Percentiles rank a stretch among this genome's conserved stretches.
phyloP scores from a whole-genome alignment of 2,113 vertebrate genomes.

The Leptodactylus fuscus region DNA sequence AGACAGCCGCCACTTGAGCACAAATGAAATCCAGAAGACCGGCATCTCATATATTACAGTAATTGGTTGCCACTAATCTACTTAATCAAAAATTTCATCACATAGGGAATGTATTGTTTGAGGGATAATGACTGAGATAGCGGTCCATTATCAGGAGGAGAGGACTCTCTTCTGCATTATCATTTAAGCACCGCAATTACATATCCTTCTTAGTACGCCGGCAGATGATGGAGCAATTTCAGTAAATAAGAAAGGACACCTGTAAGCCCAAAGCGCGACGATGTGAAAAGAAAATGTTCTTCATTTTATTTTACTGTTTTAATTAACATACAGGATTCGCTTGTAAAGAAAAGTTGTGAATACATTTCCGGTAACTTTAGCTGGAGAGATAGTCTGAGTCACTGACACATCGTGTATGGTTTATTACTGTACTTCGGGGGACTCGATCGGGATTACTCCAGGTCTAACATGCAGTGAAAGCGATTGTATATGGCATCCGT shows the following conservation, averaged over 20 bases:
- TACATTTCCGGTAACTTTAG: neutral
- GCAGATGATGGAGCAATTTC: constrained; percentile 23
- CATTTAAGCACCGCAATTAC: constrained; percentile 29
- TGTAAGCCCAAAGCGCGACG: neutral
- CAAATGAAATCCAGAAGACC: constrained; percentile 14
- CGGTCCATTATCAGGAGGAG: constrained; percentile 28
- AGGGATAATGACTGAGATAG: constrained; percentile 37
- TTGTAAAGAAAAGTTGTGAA: neutral
- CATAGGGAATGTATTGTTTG: constrained; percentile 29
- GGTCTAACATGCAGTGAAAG: too few relatives aligned
- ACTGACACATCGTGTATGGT: neutral
- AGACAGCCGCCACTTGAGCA: constrained; percentile 41
- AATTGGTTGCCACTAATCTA: constrained; percentile 50
- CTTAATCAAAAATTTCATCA: constrained; percentile 56
- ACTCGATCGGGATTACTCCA: too few relatives aligned
- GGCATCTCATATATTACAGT: constrained; percentile 43
- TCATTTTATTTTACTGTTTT: neutral
- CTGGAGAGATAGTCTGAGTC: neutral
- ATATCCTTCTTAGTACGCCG: neutral
- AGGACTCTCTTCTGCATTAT: neutral
- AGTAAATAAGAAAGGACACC: constrained; percentile 10
- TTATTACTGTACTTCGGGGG: too few relatives aligned
- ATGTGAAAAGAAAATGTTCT: neutral
- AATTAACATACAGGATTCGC: neutral
- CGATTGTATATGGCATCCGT: too few relatives aligned